A percentile compares a stretch with the other conserved stretches of the same genome.
These are phyloP conservation scores for Masnerella sp. DNA, from an alignment of 2,888 invertebrate species.

Conservation along the genomic window DNA sequence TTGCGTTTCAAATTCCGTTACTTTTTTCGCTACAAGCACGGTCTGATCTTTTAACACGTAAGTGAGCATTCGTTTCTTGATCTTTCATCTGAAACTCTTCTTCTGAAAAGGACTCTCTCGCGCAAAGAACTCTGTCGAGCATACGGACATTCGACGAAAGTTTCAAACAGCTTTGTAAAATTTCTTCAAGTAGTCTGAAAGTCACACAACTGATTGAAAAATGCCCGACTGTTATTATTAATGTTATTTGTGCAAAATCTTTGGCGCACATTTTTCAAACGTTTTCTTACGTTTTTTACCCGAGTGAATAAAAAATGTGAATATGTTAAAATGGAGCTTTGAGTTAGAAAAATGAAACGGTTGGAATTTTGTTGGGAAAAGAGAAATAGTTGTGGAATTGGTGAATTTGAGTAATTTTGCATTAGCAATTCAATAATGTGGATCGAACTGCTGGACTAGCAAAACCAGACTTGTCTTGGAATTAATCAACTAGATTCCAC, in stretches of 20 bases:
- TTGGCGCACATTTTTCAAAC: not conserved
- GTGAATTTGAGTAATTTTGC: too few relatives aligned
- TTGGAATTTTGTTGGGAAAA: too few relatives aligned
- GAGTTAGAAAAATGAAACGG: too few relatives aligned
- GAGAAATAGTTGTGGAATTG: too few relatives aligned
- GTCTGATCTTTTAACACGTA: conserved; percentile 33
- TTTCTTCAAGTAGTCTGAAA: conserved; percentile 22
- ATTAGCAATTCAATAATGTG: too few relatives aligned
- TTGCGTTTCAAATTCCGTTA: conserved; percentile 19
- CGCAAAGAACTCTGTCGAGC: conserved; percentile 37
- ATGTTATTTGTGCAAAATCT: not conserved
- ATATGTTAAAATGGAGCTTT: too few relatives aligned
- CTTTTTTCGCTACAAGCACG: conserved; percentile 12
- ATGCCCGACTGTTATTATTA: conserved; percentile 15
- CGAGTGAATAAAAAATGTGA: too few relatives aligned
- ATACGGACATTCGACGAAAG: conserved; percentile 29
- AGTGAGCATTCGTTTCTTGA: conserved; percentile 40
- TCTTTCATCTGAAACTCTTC: conserved; percentile 42
- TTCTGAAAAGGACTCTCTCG: conserved; percentile 26
- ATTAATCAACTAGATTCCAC: too few relatives aligned
- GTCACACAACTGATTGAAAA: conserved; percentile 35
- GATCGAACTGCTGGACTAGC: too few relatives aligned
- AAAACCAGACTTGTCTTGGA: too few relatives aligned
- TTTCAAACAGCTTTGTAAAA: conserved; percentile 39
- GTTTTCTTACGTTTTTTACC: too few relatives aligned